phyloP scores from a whole-genome alignment of 2,888 invertebrate genomes.

The Melipona bicolor region DNA sequence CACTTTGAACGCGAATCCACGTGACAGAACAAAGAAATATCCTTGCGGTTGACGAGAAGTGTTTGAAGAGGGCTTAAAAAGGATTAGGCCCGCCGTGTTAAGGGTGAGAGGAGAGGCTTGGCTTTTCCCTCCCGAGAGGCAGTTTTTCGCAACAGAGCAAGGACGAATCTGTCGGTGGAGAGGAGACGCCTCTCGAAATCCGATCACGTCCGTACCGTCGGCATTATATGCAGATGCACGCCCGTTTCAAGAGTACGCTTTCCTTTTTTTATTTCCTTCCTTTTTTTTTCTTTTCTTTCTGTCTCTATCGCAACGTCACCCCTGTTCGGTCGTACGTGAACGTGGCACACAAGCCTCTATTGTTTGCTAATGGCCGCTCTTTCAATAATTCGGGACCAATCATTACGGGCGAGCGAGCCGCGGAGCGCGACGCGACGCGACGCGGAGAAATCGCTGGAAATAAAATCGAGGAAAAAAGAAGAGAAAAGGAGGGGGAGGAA shows the following conservation, averaged over 20 bases:
- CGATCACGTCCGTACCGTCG: constrained; percentile 57
- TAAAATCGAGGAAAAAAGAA: constrained; percentile 15
- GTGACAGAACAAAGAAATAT: not conserved
- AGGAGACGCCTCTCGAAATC: constrained; percentile 50
- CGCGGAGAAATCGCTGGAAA: constrained; percentile 31
- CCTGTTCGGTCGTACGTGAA: constrained; percentile 39
- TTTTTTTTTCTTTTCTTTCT: not conserved
- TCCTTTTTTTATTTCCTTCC: constrained; percentile 34
- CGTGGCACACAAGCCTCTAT: constrained; percentile 42
- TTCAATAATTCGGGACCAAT: constrained; percentile 64
- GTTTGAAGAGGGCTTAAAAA: not conserved
- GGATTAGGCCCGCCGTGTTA: not conserved
- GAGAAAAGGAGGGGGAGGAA: not conserved
- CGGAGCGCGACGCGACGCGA: not conserved
- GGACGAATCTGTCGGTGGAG: constrained; percentile 36
- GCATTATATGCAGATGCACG: constrained; percentile 68
- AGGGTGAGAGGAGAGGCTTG: not conserved
- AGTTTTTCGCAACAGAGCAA: constrained; percentile 46
- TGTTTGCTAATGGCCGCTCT: constrained; percentile 67
- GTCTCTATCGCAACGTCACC: not conserved
- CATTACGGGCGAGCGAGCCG: constrained; percentile 52
- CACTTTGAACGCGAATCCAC: not conserved
- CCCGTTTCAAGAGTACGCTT: constrained; percentile 56
- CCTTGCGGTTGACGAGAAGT: not conserved
- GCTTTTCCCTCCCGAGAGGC: not conserved